A percentile compares a stretch with the other conserved stretches of the same genome.
Evolutionary conservation across 2,888 invertebrate genomes (phyloP).

Genomic region (Ormyrus nitidulus): DNA sequence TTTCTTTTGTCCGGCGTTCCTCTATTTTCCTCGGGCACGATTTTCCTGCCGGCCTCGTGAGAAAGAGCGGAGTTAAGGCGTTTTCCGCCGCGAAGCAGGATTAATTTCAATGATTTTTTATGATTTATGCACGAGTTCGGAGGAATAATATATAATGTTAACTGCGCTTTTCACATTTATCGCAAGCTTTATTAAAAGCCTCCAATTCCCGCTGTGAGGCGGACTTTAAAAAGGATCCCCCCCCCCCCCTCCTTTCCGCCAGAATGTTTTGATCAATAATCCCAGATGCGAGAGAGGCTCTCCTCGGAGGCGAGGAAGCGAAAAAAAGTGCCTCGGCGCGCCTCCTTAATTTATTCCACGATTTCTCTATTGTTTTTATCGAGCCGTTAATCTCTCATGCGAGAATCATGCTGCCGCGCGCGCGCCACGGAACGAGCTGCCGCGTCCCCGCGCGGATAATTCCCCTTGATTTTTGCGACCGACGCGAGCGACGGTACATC

Average conservation of each 20-base stretch:
- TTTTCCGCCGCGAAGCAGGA: too few relatives aligned
- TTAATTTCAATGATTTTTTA: too few relatives aligned
- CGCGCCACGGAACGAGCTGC: conserved; percentile 8
- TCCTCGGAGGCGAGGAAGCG: not conserved
- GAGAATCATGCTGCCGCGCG: conserved; percentile 11
- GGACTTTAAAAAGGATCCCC: not conserved
- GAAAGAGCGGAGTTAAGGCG: too few relatives aligned
- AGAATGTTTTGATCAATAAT: conserved; percentile 17
- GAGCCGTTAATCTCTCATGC: conserved; percentile 40
- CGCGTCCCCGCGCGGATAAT: conserved; percentile 31
- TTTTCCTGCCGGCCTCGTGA: too few relatives aligned
- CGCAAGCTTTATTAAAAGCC: too few relatives aligned
- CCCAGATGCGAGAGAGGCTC: not conserved
- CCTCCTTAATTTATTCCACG: conserved; percentile 39
- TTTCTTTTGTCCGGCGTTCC: too few relatives aligned
- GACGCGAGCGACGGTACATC: not conserved
- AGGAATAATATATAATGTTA: too few relatives aligned
- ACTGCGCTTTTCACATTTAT: too few relatives aligned
- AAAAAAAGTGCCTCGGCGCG: conserved; percentile 10
- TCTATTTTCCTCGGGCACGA: too few relatives aligned
- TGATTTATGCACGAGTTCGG: too few relatives aligned
- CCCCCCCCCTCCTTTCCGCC: not conserved
- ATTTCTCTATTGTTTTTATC: conserved; percentile 48
- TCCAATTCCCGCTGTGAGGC: not conserved
- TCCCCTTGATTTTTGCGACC: conserved; percentile 39